Percentiles rank a stretch among this genome's conserved stretches.
phyloP scores from a whole-genome alignment of 2,888 invertebrate genomes.

The Xanthorhoe designata region DNA sequence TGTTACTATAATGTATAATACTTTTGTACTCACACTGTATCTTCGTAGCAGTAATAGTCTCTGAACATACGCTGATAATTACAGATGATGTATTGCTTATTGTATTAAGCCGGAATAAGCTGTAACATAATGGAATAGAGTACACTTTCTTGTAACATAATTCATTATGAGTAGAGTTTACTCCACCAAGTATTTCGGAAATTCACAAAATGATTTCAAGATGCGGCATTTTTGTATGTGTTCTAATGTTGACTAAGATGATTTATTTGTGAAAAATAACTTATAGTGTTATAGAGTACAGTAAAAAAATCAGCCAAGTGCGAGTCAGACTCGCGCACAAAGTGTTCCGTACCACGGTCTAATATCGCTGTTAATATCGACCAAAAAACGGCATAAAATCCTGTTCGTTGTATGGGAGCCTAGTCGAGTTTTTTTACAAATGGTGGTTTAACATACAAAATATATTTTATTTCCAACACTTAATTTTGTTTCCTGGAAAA shows the following conservation, averaged over 20 bases:
- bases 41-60: constrained; percentile 24
- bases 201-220: not conserved
- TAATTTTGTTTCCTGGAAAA: not conserved
- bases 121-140: constrained; percentile 9
- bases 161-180: not conserved
- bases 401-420: too few relatives aligned
- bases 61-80: constrained; percentile 29
- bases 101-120: not conserved
- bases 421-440: not conserved
- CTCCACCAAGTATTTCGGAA: not conserved
- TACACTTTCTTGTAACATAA: not conserved
- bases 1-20: too few relatives aligned
- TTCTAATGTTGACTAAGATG: too few relatives aligned
- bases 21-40: not conserved
- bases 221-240: too few relatives aligned
- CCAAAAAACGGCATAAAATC: too few relatives aligned
- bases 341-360: too few relatives aligned
- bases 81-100: constrained; percentile 18
- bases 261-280: too few relatives aligned
- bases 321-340: too few relatives aligned
- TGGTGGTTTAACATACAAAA: not conserved
- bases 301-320: too few relatives aligned
- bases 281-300: too few relatives aligned
- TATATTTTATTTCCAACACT: not conserved
- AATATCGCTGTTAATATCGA: too few relatives aligned